phyloP scores from a whole-genome alignment of 2,888 invertebrate genomes.

The Leptogaster cylindrica region DNA sequence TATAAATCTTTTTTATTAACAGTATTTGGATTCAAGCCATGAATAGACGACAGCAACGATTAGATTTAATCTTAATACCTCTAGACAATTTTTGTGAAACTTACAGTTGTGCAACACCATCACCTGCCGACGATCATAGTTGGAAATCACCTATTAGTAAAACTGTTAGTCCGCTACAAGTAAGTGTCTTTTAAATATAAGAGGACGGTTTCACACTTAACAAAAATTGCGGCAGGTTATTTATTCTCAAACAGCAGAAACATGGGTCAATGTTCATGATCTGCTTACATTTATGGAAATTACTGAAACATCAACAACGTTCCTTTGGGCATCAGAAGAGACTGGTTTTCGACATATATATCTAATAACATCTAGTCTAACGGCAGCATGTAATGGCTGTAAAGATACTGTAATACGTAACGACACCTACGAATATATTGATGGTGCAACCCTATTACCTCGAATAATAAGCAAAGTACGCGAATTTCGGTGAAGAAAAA shows the following conservation, averaged over 20 bases:
- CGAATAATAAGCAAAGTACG: constrained; percentile 69
- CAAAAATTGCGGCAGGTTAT: constrained; percentile 59
- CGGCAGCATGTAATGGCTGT: constrained; percentile 64
- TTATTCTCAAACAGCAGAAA: constrained; percentile 66
- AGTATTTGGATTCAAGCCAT: constrained; percentile 93
- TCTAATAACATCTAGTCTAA: constrained; percentile 71
- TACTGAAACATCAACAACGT: constrained; percentile 64
- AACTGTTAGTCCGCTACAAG: constrained; percentile 58
- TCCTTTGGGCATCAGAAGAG: constrained; percentile 94
- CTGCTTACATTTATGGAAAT: constrained; percentile 79
- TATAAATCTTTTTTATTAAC: constrained; percentile 50
- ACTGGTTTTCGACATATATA: constrained; percentile 90
- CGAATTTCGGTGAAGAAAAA: not conserved
- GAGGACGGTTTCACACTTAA: too few relatives aligned
- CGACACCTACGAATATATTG: constrained; percentile 52
- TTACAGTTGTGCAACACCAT: constrained; percentile 61
- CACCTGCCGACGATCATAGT: constrained; percentile 60
- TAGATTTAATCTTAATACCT: constrained; percentile 84
- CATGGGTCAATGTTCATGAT: constrained; percentile 97
- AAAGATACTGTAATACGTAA: constrained; percentile 49
- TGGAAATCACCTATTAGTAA: constrained; percentile 60
- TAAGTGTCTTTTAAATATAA: constrained; percentile 42
- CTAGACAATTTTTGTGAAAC: constrained; percentile 73
- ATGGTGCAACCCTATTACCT: constrained; percentile 62
- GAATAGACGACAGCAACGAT: constrained; percentile 82